Base-by-base conservation (phyloP, 1,140 invertebrate species). In the Rhizoglyphus robini region DNA sequence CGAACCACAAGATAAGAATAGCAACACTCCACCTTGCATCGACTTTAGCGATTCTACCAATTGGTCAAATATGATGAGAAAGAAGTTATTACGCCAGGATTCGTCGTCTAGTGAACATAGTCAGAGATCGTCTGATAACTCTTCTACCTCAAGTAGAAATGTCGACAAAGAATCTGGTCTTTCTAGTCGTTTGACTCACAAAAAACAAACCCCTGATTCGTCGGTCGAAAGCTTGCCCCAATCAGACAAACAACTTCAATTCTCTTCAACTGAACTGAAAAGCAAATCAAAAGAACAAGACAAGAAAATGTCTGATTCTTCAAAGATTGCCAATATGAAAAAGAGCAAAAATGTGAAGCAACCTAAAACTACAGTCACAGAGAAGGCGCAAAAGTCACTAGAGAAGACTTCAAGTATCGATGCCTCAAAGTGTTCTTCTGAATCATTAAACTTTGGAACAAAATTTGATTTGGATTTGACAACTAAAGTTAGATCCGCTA, bases 401-500 rank as follows among this genome's bases (percentile, higher is more conserved):
- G n/a, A 54, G 8, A 54, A 54, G 51, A 8, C 15, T 34, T 34
- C 58, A n/a, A 34, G 15, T 23, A 11, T 29, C 3, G 58, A 60
- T 20, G 13, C 27, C 31, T 27, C 27, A 60, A 60, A 51, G 36
- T 32, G n/a, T 3, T 58, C 30, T 3, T 27, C 15, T 20, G 58
- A 60, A 60, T 60, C 30, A 32, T 60, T 32, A 27, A 3, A 11
- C 2, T 60, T 8, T 32, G 31, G 8, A 60, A 2, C 30, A 27
- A 60, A 60, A 38, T 2, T 32, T 46, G 58, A 60, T 20, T 29
- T 20, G 23, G 29, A 20, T 51, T 25, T 51, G 48, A 13, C 27
- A 13, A 60, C 58, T 3, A 60, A 60, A 27, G 27, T 32, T 2
- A 60, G 58, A 60, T 60, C 58, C 1, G 58, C 58, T 3, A 60